These are phyloP conservation scores for Recurvirostra avosetta DNA, from an alignment of 2,113 vertebrate species.

Conservation along the genomic window DNA sequence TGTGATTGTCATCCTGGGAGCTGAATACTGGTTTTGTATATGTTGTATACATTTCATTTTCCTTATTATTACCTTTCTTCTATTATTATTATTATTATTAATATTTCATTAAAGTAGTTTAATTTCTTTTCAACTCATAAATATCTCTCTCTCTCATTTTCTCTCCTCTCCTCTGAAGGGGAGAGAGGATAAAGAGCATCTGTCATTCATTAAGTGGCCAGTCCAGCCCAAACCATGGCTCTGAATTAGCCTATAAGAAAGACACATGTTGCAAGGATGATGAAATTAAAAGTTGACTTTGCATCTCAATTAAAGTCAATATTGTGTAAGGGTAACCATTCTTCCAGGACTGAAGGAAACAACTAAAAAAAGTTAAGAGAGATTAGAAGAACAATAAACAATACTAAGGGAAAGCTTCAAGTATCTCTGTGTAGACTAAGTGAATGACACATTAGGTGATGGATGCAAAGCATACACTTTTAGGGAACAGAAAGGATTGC, in stretches of 20 bases:
- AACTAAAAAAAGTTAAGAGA: neutral
- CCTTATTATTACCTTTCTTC: no score
- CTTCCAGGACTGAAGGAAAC: neutral
- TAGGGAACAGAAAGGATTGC: neutral
- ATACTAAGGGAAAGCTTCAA: neutral
- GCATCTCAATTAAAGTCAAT: neutral
- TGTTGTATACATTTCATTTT: no score
- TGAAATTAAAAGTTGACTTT: neutral
- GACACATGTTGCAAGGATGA: neutral
- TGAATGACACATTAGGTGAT: neutral
- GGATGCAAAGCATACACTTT: neutral
- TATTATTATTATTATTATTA: no score
- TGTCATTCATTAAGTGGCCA: no score
- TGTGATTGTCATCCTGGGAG: no score
- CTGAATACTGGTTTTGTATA: no score
- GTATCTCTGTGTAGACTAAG: neutral
- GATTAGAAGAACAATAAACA: neutral
- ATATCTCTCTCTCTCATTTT: no score
- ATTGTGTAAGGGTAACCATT: neutral
- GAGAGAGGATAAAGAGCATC: no score
- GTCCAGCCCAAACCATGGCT: neutral
- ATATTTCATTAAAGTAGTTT: no score
- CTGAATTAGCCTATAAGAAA: neutral
- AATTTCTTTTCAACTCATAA: no score
- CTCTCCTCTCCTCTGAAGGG: no score